phyloP scores from a whole-genome alignment of 2,113 vertebrate genomes.

The Acanthisitta chloris region DNA sequence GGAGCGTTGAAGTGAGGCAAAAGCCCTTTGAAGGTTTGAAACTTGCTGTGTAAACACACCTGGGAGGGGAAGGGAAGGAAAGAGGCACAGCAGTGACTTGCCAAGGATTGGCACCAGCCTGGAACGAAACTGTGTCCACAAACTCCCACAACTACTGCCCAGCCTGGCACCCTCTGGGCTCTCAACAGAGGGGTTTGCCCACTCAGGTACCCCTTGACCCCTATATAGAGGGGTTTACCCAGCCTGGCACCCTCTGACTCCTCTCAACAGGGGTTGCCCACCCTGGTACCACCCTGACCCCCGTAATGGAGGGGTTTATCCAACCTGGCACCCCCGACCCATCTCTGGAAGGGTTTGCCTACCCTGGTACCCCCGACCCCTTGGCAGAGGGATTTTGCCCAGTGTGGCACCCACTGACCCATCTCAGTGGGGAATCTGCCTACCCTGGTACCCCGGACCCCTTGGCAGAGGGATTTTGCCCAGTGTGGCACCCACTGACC shows the following conservation, averaged over 20 bases:
- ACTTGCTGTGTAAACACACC: neutral
- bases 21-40: neutral
- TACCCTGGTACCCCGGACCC: too few species aligned
- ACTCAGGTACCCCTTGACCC: neutral
- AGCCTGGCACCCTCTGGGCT: fast-evolving
- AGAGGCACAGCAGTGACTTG: neutral
- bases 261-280: too few species aligned
- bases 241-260: neutral
- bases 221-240: neutral
- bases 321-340: too few species aligned
- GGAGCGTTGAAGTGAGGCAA: neutral
- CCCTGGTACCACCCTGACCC: too few species aligned
- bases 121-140: neutral
- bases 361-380: neutral
- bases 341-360: too few species aligned
- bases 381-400: neutral
- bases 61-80: neutral
- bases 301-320: too few species aligned
- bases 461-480: too few species aligned
- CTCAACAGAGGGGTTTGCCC: neutral
- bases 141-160: neutral
- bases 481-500: too few species aligned
- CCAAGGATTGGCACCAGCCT: neutral
- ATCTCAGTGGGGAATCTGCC: too few species aligned
- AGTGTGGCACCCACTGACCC: too few species aligned